Conservation (phyloP, 2,113 vertebrate species). For the Melanocharis versteri region DNA sequence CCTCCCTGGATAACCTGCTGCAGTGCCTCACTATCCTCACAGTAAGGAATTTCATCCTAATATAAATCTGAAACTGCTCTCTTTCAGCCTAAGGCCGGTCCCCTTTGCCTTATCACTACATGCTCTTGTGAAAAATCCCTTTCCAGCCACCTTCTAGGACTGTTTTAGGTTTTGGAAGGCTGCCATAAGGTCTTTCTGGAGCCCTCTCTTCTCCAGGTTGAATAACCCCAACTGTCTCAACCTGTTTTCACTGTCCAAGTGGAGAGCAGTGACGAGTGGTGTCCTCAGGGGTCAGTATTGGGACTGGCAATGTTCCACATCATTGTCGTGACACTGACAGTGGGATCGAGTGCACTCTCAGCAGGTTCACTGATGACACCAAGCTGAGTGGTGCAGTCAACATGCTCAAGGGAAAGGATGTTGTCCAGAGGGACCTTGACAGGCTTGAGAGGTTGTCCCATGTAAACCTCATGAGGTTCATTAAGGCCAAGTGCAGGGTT, state of each 20-base stretch:
- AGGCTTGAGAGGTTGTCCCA: not conserved
- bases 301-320: not conserved
- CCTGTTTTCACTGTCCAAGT: not conserved
- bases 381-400: not conserved
- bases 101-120: not conserved
- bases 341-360: not conserved
- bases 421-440: not conserved
- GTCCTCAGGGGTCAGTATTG: not conserved
- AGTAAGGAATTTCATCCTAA: not conserved
- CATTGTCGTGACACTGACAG: fast-evolving
- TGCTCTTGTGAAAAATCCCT: not conserved
- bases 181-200: not conserved
- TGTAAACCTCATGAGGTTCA: not conserved
- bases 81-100: not conserved
- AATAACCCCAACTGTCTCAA: not conserved
- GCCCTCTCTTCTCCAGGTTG: not conserved
- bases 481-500: no score
- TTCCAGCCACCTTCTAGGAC: no score
- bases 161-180: not conserved
- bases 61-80: not conserved
- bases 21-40: not conserved
- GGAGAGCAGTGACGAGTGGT: no score
- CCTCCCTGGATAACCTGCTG: not conserved
- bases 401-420: not conserved
- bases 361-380: no score